Evolutionary conservation across 1,140 invertebrate genomes (phyloP).

Genomic region (Hyles vespertilio): DNA sequence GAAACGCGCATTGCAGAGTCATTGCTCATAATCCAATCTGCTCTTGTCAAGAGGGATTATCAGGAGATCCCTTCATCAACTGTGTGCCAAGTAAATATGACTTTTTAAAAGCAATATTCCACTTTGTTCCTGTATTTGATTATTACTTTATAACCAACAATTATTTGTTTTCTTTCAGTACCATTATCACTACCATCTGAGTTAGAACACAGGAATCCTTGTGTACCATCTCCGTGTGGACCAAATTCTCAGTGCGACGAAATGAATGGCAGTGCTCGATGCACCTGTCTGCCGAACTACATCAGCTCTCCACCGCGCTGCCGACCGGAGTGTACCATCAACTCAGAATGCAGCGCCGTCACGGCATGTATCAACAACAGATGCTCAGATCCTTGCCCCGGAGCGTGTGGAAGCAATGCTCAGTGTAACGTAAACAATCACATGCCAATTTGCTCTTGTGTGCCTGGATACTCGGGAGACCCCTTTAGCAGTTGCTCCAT

Average conservation of each 20-base stretch:
- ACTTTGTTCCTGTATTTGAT: neutral
- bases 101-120: neutral
- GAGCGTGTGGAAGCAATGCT: constrained; percentile 84
- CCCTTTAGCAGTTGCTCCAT: constrained; percentile 76
- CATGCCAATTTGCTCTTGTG: constrained; percentile 82
- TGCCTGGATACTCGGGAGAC: constrained; percentile 81
- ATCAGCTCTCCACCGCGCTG: constrained; percentile 83
- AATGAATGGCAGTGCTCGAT: constrained; percentile 79
- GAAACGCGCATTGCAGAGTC: constrained; percentile 84
- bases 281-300: constrained; percentile 81
- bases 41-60: constrained; percentile 81
- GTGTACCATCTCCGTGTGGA: constrained; percentile 85
- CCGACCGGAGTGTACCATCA: constrained; percentile 84
- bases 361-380: constrained; percentile 81
- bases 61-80: constrained; percentile 76
- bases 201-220: constrained; percentile 77
- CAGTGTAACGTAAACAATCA: constrained; percentile 84
- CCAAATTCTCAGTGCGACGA: constrained; percentile 81
- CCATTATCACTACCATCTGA: constrained; percentile 27
- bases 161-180: constrained; percentile 28
- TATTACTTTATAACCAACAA: neutral
- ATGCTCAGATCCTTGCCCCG: constrained; percentile 82
- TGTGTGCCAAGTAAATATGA: constrained; percentile 47
- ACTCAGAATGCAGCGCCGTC: constrained; percentile 81
- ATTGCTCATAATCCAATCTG: constrained; percentile 85